These are phyloP conservation scores for Poeciliopsis gracilis DNA, from an alignment of 2,797 vertebrate species.

Conservation along the genomic window DNA sequence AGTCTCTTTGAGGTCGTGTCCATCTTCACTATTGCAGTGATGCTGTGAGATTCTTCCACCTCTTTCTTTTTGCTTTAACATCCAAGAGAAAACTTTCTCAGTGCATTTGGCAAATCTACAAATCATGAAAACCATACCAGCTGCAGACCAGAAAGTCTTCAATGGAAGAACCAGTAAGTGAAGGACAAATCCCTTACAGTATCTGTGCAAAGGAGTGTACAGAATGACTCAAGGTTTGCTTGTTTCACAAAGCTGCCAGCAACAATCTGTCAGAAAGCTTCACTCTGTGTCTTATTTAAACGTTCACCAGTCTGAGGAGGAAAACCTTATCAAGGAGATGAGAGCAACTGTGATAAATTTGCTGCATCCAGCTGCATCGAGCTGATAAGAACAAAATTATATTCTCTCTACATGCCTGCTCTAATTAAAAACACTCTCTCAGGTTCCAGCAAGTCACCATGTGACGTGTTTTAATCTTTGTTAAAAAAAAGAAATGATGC, in stretches of 20 bases:
- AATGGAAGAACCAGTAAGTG: constrained; percentile 40
- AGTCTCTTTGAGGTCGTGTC: constrained; percentile 41
- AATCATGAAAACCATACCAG: not conserved
- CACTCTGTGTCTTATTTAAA: constrained; percentile 66
- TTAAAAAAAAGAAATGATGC: constrained; percentile 50
- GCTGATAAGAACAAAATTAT: constrained; percentile 77
- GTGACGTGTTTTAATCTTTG: constrained; percentile 70
- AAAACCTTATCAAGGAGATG: constrained; percentile 75
- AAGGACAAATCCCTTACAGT: constrained; percentile 31
- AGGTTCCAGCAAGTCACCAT: constrained; percentile 62
- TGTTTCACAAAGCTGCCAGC: constrained; percentile 60
- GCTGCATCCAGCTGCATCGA: constrained; percentile 70
- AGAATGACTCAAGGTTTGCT: constrained; percentile 55
- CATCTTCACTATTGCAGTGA: constrained; percentile 31
- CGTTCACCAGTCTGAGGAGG: constrained; percentile 58
- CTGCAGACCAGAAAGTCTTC: constrained; percentile 28
- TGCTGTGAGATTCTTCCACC: constrained; percentile 32
- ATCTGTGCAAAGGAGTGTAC: constrained; percentile 22
- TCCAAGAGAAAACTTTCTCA: not conserved
- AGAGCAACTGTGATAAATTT: constrained; percentile 69
- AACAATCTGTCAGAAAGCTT: constrained; percentile 62
- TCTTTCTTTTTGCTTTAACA: not conserved
- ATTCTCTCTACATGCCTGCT: constrained; percentile 65
- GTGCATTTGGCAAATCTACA: not conserved
- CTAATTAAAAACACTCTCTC: constrained; percentile 78